Evolutionary conservation across 2,797 vertebrate genomes (phyloP).

Genomic region (Taenioides sp.): DNA sequence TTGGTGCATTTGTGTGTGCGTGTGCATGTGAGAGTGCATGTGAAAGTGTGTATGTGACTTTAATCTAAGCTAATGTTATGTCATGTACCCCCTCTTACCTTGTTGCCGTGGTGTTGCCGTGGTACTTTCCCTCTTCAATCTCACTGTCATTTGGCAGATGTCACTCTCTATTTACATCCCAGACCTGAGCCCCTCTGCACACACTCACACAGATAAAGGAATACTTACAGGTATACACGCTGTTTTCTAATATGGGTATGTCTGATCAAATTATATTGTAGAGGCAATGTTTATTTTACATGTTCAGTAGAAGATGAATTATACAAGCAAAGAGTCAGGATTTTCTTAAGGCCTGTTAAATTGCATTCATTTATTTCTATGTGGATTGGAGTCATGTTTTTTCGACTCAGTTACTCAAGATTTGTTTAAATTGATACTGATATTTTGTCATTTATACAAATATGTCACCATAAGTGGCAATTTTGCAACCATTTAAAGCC

Average conservation of each 20-base stretch:
- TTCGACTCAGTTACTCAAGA: background rate
- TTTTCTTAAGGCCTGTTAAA: background rate
- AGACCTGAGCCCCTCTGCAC: constrained; percentile 25
- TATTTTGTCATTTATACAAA: background rate
- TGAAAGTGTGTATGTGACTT: constrained; percentile 48
- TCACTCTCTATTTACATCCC: constrained; percentile 83
- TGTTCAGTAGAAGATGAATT: too few relatives aligned
- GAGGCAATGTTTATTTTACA: background rate
- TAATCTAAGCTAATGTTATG: constrained; percentile 90
- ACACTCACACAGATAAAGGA: constrained; percentile 10
- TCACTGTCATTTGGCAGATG: constrained; percentile 83
- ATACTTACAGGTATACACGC: background rate
- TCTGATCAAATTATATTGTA: background rate
- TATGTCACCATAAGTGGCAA: too few relatives aligned
- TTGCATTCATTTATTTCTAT: background rate
- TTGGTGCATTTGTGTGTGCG: constrained; percentile 9
- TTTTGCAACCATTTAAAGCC: too few relatives aligned
- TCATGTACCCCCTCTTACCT: constrained; percentile 86
- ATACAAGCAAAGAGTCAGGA: too few relatives aligned
- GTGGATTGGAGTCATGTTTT: background rate
- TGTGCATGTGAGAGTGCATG: constrained; percentile 6
- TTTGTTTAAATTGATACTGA: background rate
- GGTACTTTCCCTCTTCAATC: constrained; percentile 81
- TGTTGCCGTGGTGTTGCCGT: constrained; percentile 45
- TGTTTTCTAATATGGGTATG: background rate